A percentile compares a stretch with the other conserved stretches of the same genome.
phyloP scores from a whole-genome alignment of 2,797 vertebrate species.

The Sphaeramia orbicularis region DNA sequence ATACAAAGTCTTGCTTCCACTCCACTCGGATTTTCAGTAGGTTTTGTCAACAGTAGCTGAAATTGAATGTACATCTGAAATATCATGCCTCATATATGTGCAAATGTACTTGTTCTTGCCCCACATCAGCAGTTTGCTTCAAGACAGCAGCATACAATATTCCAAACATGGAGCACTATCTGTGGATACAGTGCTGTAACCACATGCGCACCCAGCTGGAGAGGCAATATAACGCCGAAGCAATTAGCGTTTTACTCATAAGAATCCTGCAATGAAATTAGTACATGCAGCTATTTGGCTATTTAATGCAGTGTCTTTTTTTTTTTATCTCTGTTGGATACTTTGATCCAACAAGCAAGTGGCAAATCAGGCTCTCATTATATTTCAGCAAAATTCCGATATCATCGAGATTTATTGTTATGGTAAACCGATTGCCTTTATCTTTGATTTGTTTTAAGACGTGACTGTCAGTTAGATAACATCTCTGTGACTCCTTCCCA shows the following conservation, averaged over 20 bases:
- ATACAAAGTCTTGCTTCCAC: not conserved
- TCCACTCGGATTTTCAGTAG: not conserved
- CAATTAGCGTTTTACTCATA: conserved; percentile 41
- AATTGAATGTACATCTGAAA: too few relatives aligned
- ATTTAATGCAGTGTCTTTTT: conserved; percentile 19
- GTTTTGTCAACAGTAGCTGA: not conserved
- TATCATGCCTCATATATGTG: too few relatives aligned
- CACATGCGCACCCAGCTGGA: conserved; percentile 22
- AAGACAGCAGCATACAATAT: not conserved
- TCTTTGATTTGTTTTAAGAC: conserved; percentile 9
- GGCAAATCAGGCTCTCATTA: conserved; percentile 47
- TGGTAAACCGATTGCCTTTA: conserved; percentile 17
- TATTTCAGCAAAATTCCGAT: conserved; percentile 43
- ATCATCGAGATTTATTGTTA: conserved; percentile 10
- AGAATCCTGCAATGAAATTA: conserved; percentile 30
- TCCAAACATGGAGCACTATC: not conserved
- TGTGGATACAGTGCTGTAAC: not conserved
- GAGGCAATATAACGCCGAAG: conserved; percentile 19
- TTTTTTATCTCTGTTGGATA: conserved; percentile 18
- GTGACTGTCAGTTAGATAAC: conserved; percentile 17
- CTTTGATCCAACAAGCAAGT: conserved; percentile 34
- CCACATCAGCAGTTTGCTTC: not conserved
- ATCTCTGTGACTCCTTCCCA: conserved; percentile 15
- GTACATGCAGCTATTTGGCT: conserved; percentile 24
- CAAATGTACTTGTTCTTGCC: not conserved